phyloP scores from a whole-genome alignment of 2,113 vertebrate genomes.

The Myrmophylax atrothorax region DNA sequence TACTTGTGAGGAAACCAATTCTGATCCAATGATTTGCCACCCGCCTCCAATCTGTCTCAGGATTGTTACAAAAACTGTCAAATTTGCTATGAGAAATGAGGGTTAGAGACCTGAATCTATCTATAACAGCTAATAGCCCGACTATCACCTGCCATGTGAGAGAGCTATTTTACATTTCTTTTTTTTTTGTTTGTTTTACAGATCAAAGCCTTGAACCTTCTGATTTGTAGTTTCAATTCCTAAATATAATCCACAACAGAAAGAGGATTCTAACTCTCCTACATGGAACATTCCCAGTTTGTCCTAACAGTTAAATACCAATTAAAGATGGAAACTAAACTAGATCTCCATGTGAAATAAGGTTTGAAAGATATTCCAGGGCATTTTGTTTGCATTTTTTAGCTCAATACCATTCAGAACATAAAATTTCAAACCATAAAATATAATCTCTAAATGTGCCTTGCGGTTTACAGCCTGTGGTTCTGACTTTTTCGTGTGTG shows the following conservation, averaged over 20 bases:
- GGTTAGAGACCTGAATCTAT: neutral
- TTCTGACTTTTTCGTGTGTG: neutral
- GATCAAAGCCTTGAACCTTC: slow-evolving; percentile 13
- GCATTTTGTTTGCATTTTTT: neutral
- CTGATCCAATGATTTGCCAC: neutral
- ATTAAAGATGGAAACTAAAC: neutral
- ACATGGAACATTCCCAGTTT: neutral
- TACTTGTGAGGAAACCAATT: neutral
- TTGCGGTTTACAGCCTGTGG: neutral
- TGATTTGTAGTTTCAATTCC: neutral
- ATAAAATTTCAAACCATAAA: neutral
- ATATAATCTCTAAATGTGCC: neutral
- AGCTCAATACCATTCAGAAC: neutral
- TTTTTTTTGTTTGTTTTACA: neutral
- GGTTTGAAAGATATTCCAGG: neutral
- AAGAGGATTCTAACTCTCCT: neutral
- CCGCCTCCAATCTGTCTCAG: neutral
- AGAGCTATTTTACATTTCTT: slow-evolving; percentile 3
- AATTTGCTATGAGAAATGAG: neutral
- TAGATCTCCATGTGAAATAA: neutral
- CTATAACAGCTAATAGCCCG: neutral
- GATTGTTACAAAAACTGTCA: neutral
- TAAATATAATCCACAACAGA: neutral
- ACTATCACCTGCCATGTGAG: neutral
- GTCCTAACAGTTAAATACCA: neutral